Evolutionary conservation across 2,888 invertebrate genomes (phyloP), one percentile per base, ranked within the genome.

Genomic region (Marronus borbonicus): DNA sequence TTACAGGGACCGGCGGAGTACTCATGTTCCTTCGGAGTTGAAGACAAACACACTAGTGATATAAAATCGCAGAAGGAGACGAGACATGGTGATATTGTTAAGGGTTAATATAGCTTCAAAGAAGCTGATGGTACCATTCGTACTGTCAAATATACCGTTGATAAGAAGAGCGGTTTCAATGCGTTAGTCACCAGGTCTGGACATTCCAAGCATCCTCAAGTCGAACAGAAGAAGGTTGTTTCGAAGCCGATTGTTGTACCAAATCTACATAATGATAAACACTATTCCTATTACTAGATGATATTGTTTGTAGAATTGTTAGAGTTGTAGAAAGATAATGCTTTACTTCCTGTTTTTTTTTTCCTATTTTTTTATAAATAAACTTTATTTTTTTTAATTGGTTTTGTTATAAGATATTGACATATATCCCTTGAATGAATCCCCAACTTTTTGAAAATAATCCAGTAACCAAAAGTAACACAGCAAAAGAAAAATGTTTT

Each of bases 41-140:
- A 78, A 50, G 78, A 78, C 28, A 60, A 78, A 39, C 78, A 78
- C 17, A 78, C 76, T 44, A 69, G 76, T 28, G 78, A 78, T 68
- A 78, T 69, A 5, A 78, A 78, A 70, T 58, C 58, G 10, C 78
- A 78, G 17, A 75, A 76, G n/a, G 78, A 78, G 50, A 66, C 14
- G 1, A 65, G 78, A 39, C 60, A 76, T 20, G 78, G 76, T 28
- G 76, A 78, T 28, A 44, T 75, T 20, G 76, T 78, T 24, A 5
- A 75, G 52, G 78, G 78, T 50, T 66, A 75, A 75, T 78, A 78
- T 60, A 68, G 75, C 28, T 70, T 78, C 50, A 75, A 24, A 24
- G 78, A 78, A 55, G 78, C 78, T 31, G 76, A 76, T 60, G 78
- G 78, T 24, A 78, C 76, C 28, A 65, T 58, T 28, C 68, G 78